Conservation (phyloP, 2,113 vertebrate species). For the Vidua macroura region DNA sequence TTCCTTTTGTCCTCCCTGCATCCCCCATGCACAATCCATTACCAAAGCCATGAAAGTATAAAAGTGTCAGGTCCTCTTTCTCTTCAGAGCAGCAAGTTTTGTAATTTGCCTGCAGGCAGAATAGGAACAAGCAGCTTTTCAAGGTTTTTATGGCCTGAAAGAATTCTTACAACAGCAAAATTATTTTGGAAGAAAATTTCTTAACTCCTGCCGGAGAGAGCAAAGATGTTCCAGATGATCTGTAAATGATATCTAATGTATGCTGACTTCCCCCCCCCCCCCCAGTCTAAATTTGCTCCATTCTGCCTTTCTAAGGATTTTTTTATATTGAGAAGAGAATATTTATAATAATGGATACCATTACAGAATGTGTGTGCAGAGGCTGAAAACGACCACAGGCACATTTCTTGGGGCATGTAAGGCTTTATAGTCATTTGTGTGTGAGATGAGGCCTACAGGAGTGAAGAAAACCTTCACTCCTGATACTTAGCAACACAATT, state of each 20-base stretch:
- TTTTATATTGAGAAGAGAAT: neutral
- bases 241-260: neutral
- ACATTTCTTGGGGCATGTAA: neutral
- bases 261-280: fast-evolving
- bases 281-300: neutral
- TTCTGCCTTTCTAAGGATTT: neutral
- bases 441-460: neutral
- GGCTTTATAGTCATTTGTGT: neutral
- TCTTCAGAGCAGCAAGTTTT: neutral
- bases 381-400: neutral
- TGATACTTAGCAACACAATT: neutral
- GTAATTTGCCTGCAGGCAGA: neutral
- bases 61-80: neutral
- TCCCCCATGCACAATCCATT: neutral
- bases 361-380: neutral
- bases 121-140: neutral
- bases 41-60: neutral
- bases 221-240: constrained; percentile 31
- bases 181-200: neutral
- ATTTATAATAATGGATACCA: neutral
- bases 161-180: neutral
- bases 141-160: neutral
- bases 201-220: neutral
- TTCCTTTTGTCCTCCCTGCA: neutral
- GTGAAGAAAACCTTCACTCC: neutral